phyloP scores from a whole-genome alignment of 2,797 vertebrate species.

The Cyclopterus lumpus region DNA sequence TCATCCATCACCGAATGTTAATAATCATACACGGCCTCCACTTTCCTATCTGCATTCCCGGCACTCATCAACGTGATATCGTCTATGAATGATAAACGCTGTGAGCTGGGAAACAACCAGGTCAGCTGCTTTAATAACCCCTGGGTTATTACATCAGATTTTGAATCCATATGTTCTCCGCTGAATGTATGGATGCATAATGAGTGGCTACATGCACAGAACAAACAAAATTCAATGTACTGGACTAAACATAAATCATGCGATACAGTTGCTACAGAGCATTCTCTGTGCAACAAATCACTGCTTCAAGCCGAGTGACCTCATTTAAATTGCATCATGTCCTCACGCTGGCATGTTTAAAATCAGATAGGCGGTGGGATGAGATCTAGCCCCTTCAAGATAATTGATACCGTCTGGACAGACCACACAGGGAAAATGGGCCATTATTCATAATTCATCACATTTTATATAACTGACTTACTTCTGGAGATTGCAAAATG shows the following conservation, averaged over 20 bases:
- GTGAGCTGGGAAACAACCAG: constrained; percentile 23
- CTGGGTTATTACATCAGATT: constrained; percentile 37
- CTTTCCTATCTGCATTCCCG: constrained; percentile 50
- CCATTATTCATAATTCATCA: constrained; percentile 75
- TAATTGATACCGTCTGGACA: constrained; percentile 63
- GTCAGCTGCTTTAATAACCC: constrained; percentile 45
- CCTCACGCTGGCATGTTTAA: constrained; percentile 60
- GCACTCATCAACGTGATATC: constrained; percentile 46
- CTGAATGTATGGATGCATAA: constrained; percentile 16
- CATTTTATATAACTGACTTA: constrained; percentile 73
- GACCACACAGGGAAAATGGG: constrained; percentile 61
- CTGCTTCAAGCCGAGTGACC: constrained; percentile 45
- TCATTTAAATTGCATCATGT: constrained; percentile 74
- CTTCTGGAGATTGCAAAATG: constrained; percentile 70
- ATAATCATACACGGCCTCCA: constrained; percentile 61
- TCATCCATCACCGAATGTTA: constrained; percentile 71
- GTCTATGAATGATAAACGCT: constrained; percentile 36
- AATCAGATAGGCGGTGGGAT: constrained; percentile 60
- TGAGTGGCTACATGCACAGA: background rate
- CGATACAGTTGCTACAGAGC: constrained; percentile 19
- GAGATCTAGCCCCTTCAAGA: constrained; percentile 63
- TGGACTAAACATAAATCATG: constrained; percentile 24
- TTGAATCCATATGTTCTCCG: background rate
- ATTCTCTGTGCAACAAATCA: constrained; percentile 47
- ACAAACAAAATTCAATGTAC: constrained; percentile 9